These are phyloP conservation scores for Scalopus aquaticus DNA, from an alignment of 2,113 vertebrate genomes.

Conservation along the genomic window DNA sequence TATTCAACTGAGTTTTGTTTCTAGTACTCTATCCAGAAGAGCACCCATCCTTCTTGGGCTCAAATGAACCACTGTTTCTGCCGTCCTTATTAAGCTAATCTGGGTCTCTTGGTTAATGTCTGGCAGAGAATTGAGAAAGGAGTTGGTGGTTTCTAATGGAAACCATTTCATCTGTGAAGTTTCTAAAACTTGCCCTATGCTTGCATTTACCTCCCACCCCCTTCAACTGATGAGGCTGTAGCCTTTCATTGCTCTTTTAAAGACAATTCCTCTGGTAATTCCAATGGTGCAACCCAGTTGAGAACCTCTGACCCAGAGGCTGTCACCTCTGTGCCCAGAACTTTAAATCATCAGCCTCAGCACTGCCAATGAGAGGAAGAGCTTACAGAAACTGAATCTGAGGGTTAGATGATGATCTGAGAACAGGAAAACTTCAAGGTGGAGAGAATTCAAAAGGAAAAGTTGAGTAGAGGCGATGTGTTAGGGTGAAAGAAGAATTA, in stretches of 20 bases:
- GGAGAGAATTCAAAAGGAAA: background rate
- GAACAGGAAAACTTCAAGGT: background rate
- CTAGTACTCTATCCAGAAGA: background rate
- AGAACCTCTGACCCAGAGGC: background rate
- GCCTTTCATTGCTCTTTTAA: background rate
- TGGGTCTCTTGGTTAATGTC: background rate
- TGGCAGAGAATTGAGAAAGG: background rate
- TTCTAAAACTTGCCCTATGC: background rate
- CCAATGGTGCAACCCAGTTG: background rate
- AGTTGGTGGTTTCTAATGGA: background rate
- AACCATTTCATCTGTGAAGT: background rate
- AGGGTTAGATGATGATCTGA: background rate
- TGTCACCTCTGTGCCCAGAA: no score
- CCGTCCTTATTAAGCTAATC: background rate
- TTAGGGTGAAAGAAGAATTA: background rate
- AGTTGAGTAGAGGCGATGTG: background rate
- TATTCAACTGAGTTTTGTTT: background rate
- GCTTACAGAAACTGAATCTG: background rate
- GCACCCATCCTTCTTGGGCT: background rate
- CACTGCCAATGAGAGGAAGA: background rate
- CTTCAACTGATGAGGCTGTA: background rate
- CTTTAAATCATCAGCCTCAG: background rate
- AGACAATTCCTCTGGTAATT: background rate
- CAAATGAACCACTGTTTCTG: background rate
- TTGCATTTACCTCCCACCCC: background rate